Base-by-base conservation (phyloP, 1,140 invertebrate species). In the Pristionchus pacificus region DNA sequence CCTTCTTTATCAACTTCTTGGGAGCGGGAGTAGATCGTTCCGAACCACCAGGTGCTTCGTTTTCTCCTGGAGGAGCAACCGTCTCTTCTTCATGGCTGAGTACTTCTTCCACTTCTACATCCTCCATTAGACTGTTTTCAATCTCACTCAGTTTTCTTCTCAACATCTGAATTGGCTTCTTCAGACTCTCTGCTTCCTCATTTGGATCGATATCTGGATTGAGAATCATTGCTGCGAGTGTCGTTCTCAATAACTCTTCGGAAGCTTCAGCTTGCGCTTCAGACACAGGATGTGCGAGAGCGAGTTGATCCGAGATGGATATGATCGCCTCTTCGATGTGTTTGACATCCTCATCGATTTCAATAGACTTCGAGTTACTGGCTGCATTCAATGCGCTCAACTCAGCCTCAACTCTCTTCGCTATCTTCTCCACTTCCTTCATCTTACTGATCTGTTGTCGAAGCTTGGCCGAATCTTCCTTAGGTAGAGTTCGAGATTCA, bases 171-270 rank as follows among this genome's bases (percentile, higher is more conserved):
- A 81, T 81, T 2, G 80, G 81, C 14, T 72, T 67, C 30, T 70
- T 62, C 28, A 80, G 63, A 6, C 66, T 59, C 32, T 78, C 69
- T 30, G 60, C 64, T 28, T 81, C 69, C 25, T 74, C 72, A 14
- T 19, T 6, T 73, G 65, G 2, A 68, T 57, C 27, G 25, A 76
- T 74, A 13, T 61, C 14, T 65, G 82, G 65, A 64, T 84, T 84
- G 19, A 81, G 60, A 32, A 81, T 81, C 72, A 78, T 78, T 67
- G 82, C 70, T 2, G 80, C 81, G 19, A 82, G 68, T 15, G 74
- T 68, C 60, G 77, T 74, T 49, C 80, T 71, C 29, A 83, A 60
- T 38, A 83, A 59, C 60, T 82, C 80, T 67, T 83, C 81, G 62
- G 71, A 83, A 14, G 71, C 80, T 49, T 81, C 70, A 27, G 77